Conservation (phyloP, 2,888 invertebrate genomes). For the Clepsis dumicolana region DNA sequence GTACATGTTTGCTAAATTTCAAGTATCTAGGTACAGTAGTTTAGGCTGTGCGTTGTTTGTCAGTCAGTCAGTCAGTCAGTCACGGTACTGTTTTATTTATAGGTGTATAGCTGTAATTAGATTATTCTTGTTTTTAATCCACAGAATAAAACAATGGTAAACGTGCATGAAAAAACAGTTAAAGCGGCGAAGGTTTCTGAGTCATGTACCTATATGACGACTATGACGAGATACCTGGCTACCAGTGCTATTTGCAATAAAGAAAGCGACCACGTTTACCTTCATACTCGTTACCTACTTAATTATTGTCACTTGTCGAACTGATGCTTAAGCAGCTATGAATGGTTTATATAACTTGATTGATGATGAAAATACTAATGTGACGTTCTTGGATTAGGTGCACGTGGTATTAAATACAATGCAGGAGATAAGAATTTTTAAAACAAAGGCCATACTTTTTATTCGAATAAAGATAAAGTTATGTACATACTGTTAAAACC, state of each 20-base stretch:
- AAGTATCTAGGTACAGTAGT: no score
- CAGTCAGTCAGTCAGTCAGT: no score
- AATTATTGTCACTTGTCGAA: constrained; percentile 13
- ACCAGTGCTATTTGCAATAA: neutral
- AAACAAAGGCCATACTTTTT: constrained; percentile 2
- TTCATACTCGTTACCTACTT: constrained; percentile 13
- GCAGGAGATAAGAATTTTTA: constrained; percentile 6
- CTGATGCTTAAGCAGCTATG: neutral
- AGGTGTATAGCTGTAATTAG: no score
- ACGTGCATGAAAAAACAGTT: neutral
- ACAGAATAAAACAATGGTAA: neutral
- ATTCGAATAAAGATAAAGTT: neutral
- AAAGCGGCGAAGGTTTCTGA: neutral
- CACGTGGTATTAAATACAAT: constrained; percentile 13
- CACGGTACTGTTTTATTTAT: no score
- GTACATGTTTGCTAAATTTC: no score
- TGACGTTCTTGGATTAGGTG: constrained; percentile 5
- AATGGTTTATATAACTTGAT: constrained; percentile 24
- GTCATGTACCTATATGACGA: neutral
- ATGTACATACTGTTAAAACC: neutral
- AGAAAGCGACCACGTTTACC: constrained; percentile 29
- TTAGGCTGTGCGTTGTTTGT: no score
- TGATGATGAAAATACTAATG: constrained; percentile 6
- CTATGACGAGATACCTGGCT: neutral
- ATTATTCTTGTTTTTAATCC: neutral